These are phyloP conservation scores for Drosophila melanosoma DNA, from an alignment of 2,888 invertebrate species.

Conservation along the genomic window DNA sequence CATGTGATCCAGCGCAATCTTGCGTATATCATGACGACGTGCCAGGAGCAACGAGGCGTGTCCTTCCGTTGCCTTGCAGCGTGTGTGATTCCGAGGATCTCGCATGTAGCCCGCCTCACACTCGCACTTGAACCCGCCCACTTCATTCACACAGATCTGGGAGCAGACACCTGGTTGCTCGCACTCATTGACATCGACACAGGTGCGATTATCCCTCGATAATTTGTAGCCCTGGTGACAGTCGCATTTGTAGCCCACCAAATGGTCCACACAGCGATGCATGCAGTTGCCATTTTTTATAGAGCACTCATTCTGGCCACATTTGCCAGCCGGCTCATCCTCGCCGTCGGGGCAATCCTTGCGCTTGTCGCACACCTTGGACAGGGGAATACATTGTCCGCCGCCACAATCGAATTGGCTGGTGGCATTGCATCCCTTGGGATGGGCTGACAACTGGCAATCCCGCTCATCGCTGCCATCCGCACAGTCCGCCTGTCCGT, in stretches of 20 bases:
- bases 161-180: conserved; percentile 96
- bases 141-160: conserved; percentile 95
- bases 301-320: conserved; percentile 92
- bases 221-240: conserved; percentile 93
- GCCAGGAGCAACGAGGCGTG: conserved; percentile 96
- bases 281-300: conserved; percentile 94
- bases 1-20: conserved; percentile 95
- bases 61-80: conserved; percentile 95
- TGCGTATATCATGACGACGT: conserved; percentile 94
- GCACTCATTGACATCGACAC: conserved; percentile 97
- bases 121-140: conserved; percentile 96
- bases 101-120: conserved; percentile 94
- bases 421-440: conserved; percentile 88
- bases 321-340: conserved; percentile 93
- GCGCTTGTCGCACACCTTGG: conserved; percentile 92
- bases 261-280: conserved; percentile 93
- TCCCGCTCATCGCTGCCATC: conserved; percentile 91
- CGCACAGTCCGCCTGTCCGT: conserved; percentile 91
- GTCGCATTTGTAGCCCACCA: conserved; percentile 91
- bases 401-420: conserved; percentile 94
- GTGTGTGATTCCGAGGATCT: conserved; percentile 92
- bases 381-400: conserved; percentile 92
- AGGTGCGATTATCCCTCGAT: conserved; percentile 89
- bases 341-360: conserved; percentile 95
- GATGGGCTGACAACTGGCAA: too few relatives aligned